Conservation (phyloP, 2,797 vertebrate genomes). For the Okamejei kenojei region DNA sequence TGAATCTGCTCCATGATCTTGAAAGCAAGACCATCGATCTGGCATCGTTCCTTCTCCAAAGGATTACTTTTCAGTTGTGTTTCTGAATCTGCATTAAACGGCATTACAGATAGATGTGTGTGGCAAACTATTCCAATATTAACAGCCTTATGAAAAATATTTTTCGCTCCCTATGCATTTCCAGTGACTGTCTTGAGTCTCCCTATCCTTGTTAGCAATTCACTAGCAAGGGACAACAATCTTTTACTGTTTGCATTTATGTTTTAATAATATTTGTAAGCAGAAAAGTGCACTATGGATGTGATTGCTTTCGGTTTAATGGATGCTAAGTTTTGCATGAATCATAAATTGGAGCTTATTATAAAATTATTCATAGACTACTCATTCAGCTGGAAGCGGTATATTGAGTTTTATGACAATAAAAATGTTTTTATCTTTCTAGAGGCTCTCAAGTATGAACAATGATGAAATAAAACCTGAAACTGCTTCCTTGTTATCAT, state of each 20-base stretch:
- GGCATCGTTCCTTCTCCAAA: neutral
- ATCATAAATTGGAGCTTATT: neutral
- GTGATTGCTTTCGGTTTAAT: neutral
- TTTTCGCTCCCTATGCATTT: neutral
- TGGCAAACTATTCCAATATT: neutral
- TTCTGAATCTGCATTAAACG: neutral
- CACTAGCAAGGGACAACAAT: neutral
- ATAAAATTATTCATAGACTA: slow-evolving; percentile 19
- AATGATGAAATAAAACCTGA: slow-evolving; percentile 28
- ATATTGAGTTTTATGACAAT: slow-evolving; percentile 21
- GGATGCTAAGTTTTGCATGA: slow-evolving; percentile 9
- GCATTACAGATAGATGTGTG: neutral
- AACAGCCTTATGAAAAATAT: neutral
- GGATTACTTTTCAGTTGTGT: neutral
- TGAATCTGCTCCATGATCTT: too few relatives aligned
- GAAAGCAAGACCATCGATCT: too few relatives aligned
- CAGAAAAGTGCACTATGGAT: neutral
- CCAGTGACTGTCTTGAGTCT: too few relatives aligned
- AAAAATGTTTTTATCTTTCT: slow-evolving; percentile 16
- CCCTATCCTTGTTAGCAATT: neutral
- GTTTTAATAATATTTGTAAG: neutral
- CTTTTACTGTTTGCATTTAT: neutral
- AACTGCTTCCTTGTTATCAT: neutral
- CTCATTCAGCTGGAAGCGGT: neutral
- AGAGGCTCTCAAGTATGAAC: slow-evolving; percentile 25